These are phyloP conservation scores for Danio tinwini DNA, from an alignment of 2,797 vertebrate genomes.

Conservation along the genomic window DNA sequence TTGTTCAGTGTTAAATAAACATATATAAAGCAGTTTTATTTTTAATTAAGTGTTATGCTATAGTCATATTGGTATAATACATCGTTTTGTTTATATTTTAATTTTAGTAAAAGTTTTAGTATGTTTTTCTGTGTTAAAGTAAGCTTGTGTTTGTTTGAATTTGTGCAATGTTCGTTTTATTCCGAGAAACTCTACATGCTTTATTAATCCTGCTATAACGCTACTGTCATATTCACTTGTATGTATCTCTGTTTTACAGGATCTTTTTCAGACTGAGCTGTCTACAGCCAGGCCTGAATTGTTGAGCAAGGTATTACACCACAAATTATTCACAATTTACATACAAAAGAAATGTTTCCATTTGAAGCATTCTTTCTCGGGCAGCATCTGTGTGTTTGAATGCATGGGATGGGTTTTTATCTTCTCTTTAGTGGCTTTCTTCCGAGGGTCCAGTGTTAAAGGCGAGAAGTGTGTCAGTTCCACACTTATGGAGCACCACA, in stretches of 20 bases:
- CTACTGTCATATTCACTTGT: not conserved
- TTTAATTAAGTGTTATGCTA: no score
- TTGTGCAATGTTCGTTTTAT: no score
- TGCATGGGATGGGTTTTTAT: constrained; percentile 29
- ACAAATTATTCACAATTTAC: not conserved
- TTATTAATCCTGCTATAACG: no score
- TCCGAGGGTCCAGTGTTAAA: constrained; percentile 69
- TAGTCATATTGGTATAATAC: no score
- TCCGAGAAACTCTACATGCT: no score
- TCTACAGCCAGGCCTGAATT: constrained; percentile 63
- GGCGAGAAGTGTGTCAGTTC: constrained; percentile 75
- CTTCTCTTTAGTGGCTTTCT: constrained; percentile 69
- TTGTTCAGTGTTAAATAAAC: not conserved
- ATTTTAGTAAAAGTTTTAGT: no score
- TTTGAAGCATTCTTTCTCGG: not conserved
- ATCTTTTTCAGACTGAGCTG: constrained; percentile 67
- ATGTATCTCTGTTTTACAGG: constrained; percentile 67
- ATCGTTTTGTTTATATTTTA: no score
- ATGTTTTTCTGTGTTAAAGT: no score
- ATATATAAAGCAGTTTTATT: not conserved
- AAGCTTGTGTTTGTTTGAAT: no score
- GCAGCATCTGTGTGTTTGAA: constrained; percentile 10
- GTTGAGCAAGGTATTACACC: constrained; percentile 70
- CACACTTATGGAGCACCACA: constrained; percentile 73
- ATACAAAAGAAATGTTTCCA: constrained; percentile 10